Percentiles rank a stretch among this genome's conserved stretches.
Evolutionary conservation across 2,113 vertebrate genomes (phyloP).

Genomic region (Fregata magnificens): DNA sequence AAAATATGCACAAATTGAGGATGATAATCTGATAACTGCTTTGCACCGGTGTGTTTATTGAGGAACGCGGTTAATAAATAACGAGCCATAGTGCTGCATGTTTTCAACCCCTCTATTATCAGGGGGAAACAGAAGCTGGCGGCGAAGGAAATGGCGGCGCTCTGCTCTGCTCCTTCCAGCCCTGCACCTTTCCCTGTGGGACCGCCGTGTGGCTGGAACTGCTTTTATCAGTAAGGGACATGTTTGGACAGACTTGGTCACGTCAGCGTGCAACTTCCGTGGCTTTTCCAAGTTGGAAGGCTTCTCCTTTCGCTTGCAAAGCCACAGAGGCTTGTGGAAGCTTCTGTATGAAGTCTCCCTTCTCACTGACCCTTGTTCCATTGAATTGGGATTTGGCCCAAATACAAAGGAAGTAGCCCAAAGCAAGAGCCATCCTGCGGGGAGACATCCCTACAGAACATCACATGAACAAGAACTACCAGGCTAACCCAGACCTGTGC

Average conservation of each 20-base stretch:
- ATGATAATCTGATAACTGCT: not conserved
- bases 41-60: not conserved
- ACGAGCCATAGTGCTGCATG: not conserved
- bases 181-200: not conserved
- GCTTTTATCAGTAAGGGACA: rapidly evolving
- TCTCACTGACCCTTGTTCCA: not conserved
- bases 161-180: not conserved
- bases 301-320: not conserved
- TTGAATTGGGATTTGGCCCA: not conserved
- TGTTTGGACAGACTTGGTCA: not conserved
- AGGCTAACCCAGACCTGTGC: not conserved
- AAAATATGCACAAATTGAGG: not conserved
- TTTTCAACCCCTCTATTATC: not conserved
- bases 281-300: not conserved
- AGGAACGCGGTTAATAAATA: not conserved
- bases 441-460: not conserved
- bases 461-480: not conserved
- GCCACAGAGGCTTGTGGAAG: not conserved
- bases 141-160: not conserved
- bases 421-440: not conserved
- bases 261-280: rapidly evolving
- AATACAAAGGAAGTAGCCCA: not conserved
- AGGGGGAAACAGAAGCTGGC: not conserved
- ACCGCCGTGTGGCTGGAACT: not conserved
- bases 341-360: not conserved